Conservation (phyloP, 2,888 invertebrate genomes). For the Phania funesta region DNA sequence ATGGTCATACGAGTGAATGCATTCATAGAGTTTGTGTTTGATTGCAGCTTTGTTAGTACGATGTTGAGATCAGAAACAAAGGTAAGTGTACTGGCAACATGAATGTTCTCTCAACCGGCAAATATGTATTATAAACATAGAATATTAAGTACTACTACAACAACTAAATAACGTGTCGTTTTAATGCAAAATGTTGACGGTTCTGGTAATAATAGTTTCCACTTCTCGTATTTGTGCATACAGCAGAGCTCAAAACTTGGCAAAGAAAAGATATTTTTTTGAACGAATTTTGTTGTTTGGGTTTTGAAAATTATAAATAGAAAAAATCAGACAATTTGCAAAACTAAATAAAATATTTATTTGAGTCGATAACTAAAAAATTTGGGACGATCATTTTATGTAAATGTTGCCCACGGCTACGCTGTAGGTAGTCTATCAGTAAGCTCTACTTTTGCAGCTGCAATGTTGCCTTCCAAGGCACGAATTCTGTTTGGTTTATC, state of each 20-base stretch:
- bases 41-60: background rate
- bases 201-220: slow-evolving; percentile 39
- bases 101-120: slow-evolving; percentile 60
- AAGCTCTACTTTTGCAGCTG: too few species aligned
- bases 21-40: slow-evolving; percentile 10
- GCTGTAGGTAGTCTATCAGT: too few species aligned
- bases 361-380: too few species aligned
- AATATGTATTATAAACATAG: slow-evolving; percentile 45
- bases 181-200: slow-evolving; percentile 57
- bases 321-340: too few species aligned
- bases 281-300: too few species aligned
- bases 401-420: too few species aligned
- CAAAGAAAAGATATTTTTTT: background rate
- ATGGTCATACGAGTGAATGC: slow-evolving; percentile 34
- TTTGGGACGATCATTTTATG: too few species aligned
- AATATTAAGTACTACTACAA: slow-evolving; percentile 14
- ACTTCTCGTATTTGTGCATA: slow-evolving; percentile 22
- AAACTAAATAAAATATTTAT: too few species aligned
- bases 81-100: slow-evolving; percentile 42
- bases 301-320: too few species aligned
- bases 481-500: too few species aligned
- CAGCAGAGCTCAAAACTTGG: background rate
- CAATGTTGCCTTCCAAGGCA: too few species aligned
- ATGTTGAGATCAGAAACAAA: slow-evolving; percentile 8
- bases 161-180: slow-evolving; percentile 56